Percentiles rank a stretch among this genome's conserved stretches.
Evolutionary conservation across 2,888 invertebrate genomes (phyloP).

Genomic region (Netelia melanura): DNA sequence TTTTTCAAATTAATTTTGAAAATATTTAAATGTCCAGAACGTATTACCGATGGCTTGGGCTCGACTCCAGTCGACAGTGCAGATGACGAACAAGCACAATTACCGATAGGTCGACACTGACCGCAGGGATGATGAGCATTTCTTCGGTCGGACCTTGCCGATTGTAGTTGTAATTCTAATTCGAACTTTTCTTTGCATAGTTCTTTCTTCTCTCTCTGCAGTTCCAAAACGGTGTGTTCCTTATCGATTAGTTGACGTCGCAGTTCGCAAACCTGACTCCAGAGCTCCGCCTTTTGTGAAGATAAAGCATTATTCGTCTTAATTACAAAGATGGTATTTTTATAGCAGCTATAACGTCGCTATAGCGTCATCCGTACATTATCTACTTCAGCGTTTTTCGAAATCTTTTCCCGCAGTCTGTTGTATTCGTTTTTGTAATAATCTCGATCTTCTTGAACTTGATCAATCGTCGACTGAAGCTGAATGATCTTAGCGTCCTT

Average conservation of each 20-base stretch:
- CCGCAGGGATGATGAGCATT: conserved; percentile 74
- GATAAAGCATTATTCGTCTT: not conserved
- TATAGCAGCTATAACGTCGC: conserved; percentile 30
- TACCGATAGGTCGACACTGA: conserved; percentile 69
- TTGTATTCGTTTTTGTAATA: conserved; percentile 86
- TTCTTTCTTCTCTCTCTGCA: conserved; percentile 84
- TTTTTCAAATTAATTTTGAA: not conserved
- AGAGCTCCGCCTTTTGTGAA: conserved; percentile 68
- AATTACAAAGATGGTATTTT: conserved; percentile 35
- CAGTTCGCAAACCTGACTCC: conserved; percentile 78
- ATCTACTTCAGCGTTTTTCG: conserved; percentile 79
- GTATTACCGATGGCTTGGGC: conserved; percentile 71
- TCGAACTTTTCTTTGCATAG: conserved; percentile 84
- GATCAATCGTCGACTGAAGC: conserved; percentile 79
- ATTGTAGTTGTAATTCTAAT: conserved; percentile 83
- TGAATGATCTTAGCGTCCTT: conserved; percentile 72
- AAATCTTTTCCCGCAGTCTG: conserved; percentile 83
- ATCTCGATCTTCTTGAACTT: conserved; percentile 85
- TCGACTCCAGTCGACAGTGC: conserved; percentile 66
- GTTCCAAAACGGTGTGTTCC: conserved; percentile 82
- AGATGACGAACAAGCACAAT: conserved; percentile 70
- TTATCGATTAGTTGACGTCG: conserved; percentile 83
- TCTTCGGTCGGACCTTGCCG: conserved; percentile 72
- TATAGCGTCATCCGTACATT: conserved; percentile 76
- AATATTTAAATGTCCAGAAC: not conserved